Conservation (phyloP, 2,888 invertebrate genomes). For the Aspidiotus rigidus region DNA sequence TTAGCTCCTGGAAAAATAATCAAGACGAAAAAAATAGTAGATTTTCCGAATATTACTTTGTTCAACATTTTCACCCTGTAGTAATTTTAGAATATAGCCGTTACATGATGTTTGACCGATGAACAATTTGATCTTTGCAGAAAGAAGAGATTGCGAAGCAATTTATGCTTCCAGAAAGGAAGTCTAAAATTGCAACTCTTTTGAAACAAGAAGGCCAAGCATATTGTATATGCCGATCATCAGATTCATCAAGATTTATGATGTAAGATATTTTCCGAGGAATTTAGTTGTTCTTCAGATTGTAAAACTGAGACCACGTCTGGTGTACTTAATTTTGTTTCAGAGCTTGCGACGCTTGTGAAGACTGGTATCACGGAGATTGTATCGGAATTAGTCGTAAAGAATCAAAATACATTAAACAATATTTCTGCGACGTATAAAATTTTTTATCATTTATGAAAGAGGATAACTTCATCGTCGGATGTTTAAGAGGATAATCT, state of each 20-base stretch:
- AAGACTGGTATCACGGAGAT: constrained; percentile 98
- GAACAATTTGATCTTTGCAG: constrained; percentile 47
- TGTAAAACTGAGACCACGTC: neutral
- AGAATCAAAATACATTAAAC: constrained; percentile 85
- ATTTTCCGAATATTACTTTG: neutral
- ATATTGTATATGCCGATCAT: constrained; percentile 89
- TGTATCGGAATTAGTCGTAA: constrained; percentile 91
- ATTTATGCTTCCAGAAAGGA: constrained; percentile 77
- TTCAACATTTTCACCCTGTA: neutral
- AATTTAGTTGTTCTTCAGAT: neutral
- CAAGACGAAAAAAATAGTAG: no score
- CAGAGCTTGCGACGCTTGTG: constrained; percentile 91
- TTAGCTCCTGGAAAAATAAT: no score
- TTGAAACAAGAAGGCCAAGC: constrained; percentile 82
- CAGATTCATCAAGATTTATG: constrained; percentile 92
- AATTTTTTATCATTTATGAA: no score
- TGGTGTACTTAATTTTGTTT: constrained; percentile 36
- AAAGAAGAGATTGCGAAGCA: constrained; percentile 84
- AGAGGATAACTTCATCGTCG: neutral
- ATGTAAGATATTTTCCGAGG: constrained; percentile 54
- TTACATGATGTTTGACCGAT: constrained; percentile 15
- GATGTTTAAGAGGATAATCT: neutral
- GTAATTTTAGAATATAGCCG: neutral
- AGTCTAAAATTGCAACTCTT: constrained; percentile 79
- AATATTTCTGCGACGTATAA: constrained; percentile 69